Evolutionary conservation across 2,797 vertebrate species (phyloP).

Genomic region (Petrocephalus schoutedeni): DNA sequence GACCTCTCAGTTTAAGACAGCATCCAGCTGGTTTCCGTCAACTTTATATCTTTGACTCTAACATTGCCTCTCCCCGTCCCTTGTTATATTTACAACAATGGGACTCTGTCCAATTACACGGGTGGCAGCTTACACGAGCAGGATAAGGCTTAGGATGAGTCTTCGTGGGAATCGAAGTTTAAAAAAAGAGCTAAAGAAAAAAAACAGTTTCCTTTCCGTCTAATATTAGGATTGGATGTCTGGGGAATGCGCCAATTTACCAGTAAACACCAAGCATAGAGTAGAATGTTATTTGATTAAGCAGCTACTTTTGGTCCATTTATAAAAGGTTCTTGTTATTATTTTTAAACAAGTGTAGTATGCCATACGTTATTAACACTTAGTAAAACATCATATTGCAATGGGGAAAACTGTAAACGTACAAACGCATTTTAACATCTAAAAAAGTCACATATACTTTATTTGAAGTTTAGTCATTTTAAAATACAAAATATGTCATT

Average conservation of each 20-base stretch:
- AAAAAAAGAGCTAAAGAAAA: conserved; percentile 35
- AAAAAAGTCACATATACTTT: not conserved
- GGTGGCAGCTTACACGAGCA: conserved; percentile 48
- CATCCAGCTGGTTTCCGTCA: conserved; percentile 46
- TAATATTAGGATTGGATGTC: conserved; percentile 55
- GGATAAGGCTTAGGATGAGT: conserved; percentile 40
- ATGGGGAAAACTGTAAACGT: not conserved
- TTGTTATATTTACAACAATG: conserved; percentile 47
- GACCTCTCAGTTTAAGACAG: conserved; percentile 10
- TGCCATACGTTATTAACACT: not conserved
- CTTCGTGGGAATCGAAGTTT: conserved; percentile 55
- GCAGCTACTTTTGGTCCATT: not conserved
- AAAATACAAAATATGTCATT: not conserved
- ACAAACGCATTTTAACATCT: not conserved
- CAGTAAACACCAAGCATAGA: conserved; percentile 27
- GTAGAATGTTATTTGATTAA: conserved; percentile 12
- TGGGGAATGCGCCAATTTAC: conserved; percentile 45
- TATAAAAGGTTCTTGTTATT: not conserved
- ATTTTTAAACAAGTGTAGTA: not conserved
- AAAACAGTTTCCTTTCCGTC: conserved; percentile 43
- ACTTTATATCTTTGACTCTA: conserved; percentile 19
- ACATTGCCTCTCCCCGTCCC: conserved; percentile 22
- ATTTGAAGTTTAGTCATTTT: not conserved
- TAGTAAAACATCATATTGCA: not conserved
- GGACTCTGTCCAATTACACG: conserved; percentile 49